A percentile compares a stretch with the other conserved stretches of the same genome.
Conservation (phyloP, 2,113 vertebrate genomes). For the Hucho hucho region DNA sequence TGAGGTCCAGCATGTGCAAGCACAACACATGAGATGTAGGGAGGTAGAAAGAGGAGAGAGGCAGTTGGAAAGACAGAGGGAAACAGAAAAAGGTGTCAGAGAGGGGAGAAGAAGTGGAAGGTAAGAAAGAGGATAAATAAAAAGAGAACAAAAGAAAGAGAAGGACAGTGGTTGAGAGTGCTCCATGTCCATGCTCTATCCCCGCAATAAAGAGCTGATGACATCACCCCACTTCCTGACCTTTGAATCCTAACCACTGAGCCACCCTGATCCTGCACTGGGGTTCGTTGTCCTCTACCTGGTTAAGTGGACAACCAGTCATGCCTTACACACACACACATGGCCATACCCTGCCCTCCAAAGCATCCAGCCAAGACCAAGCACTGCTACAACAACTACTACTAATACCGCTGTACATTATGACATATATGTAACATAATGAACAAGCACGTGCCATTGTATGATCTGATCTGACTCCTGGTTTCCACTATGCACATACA, state of each 20-base stretch:
- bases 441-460: conserved; percentile 46
- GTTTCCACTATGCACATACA: conserved; percentile 23
- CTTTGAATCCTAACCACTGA: conserved; percentile 1
- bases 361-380: conserved; percentile 43
- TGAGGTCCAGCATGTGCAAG: conserved; percentile 91
- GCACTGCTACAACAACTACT: conserved; percentile 34
- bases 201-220: conserved; percentile 35
- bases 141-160: background rate
- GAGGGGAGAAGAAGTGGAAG: background rate
- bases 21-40: conserved; percentile 65
- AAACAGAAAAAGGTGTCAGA: background rate
- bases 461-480: conserved; percentile 3
- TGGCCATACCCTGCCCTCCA: conserved; percentile 14
- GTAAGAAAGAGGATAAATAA: background rate
- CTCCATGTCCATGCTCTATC: conserved; percentile 2
- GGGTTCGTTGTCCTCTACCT: conserved; percentile 17
- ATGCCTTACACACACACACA: conserved; percentile 55
- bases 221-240: conserved; percentile 15
- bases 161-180: background rate
- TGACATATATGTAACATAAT: conserved; percentile 29
- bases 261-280: conserved; percentile 9
- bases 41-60: background rate
- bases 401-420: conserved; percentile 11
- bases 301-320: conserved; percentile 51
- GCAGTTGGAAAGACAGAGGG: background rate